Evolutionary conservation across 2,888 invertebrate genomes (phyloP).

Genomic region (Drosophila acutilabella): DNA sequence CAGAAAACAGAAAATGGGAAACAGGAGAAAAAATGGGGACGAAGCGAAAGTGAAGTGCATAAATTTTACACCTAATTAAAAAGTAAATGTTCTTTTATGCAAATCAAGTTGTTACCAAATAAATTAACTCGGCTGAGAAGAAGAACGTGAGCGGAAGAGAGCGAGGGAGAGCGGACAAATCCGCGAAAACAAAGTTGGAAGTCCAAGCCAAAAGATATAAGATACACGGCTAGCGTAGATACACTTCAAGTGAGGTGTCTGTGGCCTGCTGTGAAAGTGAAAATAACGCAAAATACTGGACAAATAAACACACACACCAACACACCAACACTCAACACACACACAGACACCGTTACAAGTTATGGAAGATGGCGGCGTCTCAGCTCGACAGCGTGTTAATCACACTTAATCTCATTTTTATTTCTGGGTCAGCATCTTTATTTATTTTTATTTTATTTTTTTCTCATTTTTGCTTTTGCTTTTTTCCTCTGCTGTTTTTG

Average conservation of each 20-base stretch:
- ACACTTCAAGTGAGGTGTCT: constrained; percentile 8
- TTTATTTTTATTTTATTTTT: constrained; percentile 48
- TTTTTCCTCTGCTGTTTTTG: constrained; percentile 7
- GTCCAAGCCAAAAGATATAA: constrained; percentile 36
- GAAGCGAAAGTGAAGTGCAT: constrained; percentile 74
- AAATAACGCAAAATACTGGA: constrained; percentile 45
- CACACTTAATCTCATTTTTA: constrained; percentile 82
- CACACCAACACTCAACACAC: constrained; percentile 12
- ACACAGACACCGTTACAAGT: constrained; percentile 31
- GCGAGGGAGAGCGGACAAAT: constrained; percentile 25
- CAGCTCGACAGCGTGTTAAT: constrained; percentile 76
- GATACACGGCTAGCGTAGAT: constrained; percentile 19
- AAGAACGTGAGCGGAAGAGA: constrained; percentile 17
- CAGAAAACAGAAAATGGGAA: neutral
- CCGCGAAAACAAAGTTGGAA: constrained; percentile 34
- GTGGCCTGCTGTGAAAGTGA: constrained; percentile 43
- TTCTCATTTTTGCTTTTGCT: neutral
- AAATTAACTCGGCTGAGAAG: constrained; percentile 60
- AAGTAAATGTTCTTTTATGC: constrained; percentile 80
- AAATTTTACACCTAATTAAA: constrained; percentile 81
- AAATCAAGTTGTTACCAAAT: constrained; percentile 78
- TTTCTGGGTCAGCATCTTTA: constrained; percentile 82
- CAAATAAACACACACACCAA: constrained; percentile 12
- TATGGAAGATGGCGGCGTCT: constrained; percentile 59
- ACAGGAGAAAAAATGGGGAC: constrained; percentile 24